Evolutionary conservation across 1,140 invertebrate species (phyloP).

Genomic region (Globodera rostochiensis): DNA sequence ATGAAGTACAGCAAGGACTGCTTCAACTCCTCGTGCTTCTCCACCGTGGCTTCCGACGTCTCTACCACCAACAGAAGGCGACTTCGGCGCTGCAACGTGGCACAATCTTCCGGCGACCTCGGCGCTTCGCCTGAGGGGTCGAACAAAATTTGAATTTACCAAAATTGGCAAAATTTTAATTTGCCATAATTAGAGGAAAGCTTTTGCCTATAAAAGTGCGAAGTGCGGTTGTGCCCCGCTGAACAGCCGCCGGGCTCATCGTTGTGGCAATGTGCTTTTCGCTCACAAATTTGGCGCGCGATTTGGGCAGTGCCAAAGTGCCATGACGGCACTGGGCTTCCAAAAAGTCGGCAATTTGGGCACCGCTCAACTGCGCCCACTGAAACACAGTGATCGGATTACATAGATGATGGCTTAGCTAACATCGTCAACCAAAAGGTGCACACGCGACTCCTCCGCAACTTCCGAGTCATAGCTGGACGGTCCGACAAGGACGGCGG

Average conservation of each 20-base stretch:
- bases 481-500: constrained; percentile 25
- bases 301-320: constrained; percentile 12
- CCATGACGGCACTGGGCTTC: constrained; percentile 1
- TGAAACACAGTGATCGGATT: not conserved
- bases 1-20: constrained; percentile 27
- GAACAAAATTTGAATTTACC: not conserved
- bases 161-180: not conserved
- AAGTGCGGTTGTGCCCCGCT: not conserved
- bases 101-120: constrained; percentile 7
- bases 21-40: constrained; percentile 17
- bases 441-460: constrained; percentile 18
- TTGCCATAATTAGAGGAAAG: not conserved
- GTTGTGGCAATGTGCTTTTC: not conserved
- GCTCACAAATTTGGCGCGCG: constrained; percentile 25
- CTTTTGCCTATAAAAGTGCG: too few species aligned
- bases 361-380: constrained; percentile 21
- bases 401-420: not conserved
- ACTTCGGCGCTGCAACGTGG: constrained; percentile 18
- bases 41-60: constrained; percentile 22
- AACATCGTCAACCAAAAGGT: constrained; percentile 16
- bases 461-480: constrained; percentile 39
- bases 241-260: not conserved
- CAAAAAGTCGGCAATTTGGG: constrained; percentile 13
- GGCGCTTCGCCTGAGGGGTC: not conserved
- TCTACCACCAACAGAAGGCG: constrained; percentile 31